Evolutionary conservation across 2,888 invertebrate species (phyloP).

Genomic region (Perizoma affinitatum): DNA sequence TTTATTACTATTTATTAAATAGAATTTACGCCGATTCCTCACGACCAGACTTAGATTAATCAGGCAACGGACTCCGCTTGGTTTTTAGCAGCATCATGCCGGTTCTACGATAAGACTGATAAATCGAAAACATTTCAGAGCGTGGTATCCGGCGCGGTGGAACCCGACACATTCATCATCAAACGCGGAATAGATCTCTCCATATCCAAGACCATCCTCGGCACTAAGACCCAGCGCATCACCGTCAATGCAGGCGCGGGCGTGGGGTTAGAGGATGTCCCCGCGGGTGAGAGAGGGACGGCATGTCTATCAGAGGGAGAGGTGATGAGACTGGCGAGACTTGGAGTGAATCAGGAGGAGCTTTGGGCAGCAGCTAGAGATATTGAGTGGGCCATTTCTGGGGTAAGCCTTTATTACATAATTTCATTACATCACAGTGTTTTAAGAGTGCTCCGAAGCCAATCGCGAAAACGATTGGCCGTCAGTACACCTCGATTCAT

Average conservation of each 20-base stretch:
- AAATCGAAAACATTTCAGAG: slow-evolving; percentile 10
- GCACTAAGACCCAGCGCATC: slow-evolving; percentile 81
- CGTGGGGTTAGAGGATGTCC: slow-evolving; percentile 63
- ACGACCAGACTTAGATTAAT: no score
- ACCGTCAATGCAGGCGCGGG: slow-evolving; percentile 67
- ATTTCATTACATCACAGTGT: not conserved
- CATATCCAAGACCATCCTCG: slow-evolving; percentile 74
- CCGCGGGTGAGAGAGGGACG: slow-evolving; percentile 62
- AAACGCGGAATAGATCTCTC: slow-evolving; percentile 76
- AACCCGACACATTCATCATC: slow-evolving; percentile 73
- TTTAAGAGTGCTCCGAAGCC: no score
- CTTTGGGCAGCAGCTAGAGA: slow-evolving; percentile 89
- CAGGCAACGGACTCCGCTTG: no score
- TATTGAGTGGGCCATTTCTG: slow-evolving; percentile 90
- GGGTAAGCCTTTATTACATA: slow-evolving; percentile 61
- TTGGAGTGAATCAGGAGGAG: slow-evolving; percentile 84
- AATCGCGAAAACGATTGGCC: no score
- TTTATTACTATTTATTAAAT: no score
- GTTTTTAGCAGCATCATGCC: no score
- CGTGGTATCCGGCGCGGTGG: slow-evolving; percentile 22
- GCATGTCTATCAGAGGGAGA: slow-evolving; percentile 84
- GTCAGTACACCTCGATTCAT: no score
- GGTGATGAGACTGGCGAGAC: slow-evolving; percentile 79
- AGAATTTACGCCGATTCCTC: no score
- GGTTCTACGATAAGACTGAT: no score